A percentile compares a stretch with the other conserved stretches of the same genome.
Evolutionary conservation across 2,888 invertebrate species (phyloP).

Genomic region (Tenthredo mesomela): DNA sequence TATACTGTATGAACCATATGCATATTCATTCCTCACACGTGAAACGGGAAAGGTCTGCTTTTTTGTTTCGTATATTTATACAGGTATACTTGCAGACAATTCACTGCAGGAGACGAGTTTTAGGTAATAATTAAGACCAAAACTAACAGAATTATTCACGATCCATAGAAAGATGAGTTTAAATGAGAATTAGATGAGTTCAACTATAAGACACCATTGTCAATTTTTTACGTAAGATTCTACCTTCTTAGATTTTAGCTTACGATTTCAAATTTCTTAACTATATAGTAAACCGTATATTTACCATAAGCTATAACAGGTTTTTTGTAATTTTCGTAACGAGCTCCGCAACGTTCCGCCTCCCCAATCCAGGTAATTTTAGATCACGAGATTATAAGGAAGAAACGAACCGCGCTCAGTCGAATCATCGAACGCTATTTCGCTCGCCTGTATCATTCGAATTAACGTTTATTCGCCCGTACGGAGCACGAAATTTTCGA

Average conservation of each 20-base stretch:
- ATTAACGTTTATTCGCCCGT: slow-evolving; percentile 22
- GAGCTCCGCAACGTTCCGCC: neutral
- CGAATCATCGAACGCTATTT: slow-evolving; percentile 41
- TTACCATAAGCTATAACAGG: neutral
- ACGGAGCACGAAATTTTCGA: slow-evolving; percentile 22
- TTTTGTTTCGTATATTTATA: neutral
- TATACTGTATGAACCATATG: neutral
- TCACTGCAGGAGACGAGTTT: neutral
- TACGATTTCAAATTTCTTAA: neutral
- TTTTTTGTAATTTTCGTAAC: slow-evolving; percentile 25
- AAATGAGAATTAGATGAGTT: too few relatives aligned
- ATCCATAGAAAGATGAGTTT: too few relatives aligned
- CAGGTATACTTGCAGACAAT: neutral
- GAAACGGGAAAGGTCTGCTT: neutral
- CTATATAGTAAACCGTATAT: neutral
- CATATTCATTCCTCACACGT: neutral
- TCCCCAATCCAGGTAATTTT: neutral
- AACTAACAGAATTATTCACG: neutral
- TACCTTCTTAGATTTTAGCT: neutral
- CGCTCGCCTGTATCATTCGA: slow-evolving; percentile 29
- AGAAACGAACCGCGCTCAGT: slow-evolving; percentile 9
- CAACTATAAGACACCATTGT: neutral
- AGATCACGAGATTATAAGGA: neutral
- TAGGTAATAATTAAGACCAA: neutral
- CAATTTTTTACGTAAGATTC: neutral